Conservation (phyloP, 2,888 invertebrate genomes). For the Ischnus inquisitorius region DNA sequence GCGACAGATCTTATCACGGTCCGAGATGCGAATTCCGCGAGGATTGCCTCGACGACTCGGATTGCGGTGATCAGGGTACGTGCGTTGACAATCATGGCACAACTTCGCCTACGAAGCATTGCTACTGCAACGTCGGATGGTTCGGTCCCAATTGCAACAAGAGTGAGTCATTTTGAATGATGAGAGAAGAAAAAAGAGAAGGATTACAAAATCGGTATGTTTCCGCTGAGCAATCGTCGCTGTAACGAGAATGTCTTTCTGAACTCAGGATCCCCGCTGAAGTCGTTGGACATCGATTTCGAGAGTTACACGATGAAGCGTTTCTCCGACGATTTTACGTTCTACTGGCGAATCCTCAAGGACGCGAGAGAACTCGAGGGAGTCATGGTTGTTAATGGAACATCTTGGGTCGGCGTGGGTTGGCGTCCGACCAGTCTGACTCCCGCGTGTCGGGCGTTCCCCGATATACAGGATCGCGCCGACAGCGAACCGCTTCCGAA, state of each 20-base stretch:
- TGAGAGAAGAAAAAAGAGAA: neutral
- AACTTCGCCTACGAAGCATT: conserved; percentile 93
- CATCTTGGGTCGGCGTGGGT: conserved; percentile 94
- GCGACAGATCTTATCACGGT: conserved; percentile 93
- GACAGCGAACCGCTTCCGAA: conserved; percentile 85
- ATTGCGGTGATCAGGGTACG: conserved; percentile 95
- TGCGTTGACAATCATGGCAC: conserved; percentile 94
- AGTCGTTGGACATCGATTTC: conserved; percentile 90
- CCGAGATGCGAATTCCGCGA: conserved; percentile 94
- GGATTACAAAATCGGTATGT: neutral
- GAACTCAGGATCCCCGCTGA: conserved; percentile 91
- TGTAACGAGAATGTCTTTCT: conserved; percentile 5
- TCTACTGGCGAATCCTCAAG: conserved; percentile 95
- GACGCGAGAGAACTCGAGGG: conserved; percentile 95
- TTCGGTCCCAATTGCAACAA: conserved; percentile 94
- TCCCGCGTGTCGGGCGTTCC: conserved; percentile 93
- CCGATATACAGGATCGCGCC: conserved; percentile 87
- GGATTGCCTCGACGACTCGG: conserved; percentile 94
- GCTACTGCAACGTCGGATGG: conserved; percentile 96
- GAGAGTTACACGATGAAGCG: conserved; percentile 90
- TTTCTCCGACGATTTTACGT: conserved; percentile 90
- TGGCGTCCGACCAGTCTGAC: conserved; percentile 94
- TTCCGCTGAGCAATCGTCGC: neutral
- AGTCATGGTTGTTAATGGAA: conserved; percentile 94
- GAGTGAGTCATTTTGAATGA: conserved; percentile 87